Evolutionary conservation across 1,140 invertebrate genomes (phyloP).

Genomic region (Bathynomus jamesi): DNA sequence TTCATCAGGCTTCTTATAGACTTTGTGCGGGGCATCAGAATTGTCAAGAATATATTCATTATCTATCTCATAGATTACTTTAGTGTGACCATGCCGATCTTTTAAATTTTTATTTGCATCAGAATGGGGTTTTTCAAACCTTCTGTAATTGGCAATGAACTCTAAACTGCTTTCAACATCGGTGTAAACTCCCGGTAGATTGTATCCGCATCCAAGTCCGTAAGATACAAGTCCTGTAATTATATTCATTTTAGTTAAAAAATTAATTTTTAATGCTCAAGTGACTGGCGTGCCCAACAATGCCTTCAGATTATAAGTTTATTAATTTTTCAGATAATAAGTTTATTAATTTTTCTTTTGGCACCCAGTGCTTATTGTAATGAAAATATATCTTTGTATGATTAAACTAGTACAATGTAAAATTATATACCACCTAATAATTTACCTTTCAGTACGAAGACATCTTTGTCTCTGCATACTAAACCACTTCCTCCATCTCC

Average conservation of each 20-base stretch:
- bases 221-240: background rate
- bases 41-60: too few species aligned
- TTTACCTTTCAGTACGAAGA: background rate
- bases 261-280: background rate
- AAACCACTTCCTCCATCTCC: background rate
- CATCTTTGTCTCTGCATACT: background rate
- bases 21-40: too few species aligned
- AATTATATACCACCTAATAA: background rate
- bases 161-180: background rate
- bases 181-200: background rate
- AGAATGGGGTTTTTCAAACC: too few species aligned
- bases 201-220: background rate
- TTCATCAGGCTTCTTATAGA: too few species aligned
- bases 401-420: background rate
- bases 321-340: background rate
- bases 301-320: background rate
- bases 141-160: too few species aligned
- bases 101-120: too few species aligned
- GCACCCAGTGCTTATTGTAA: background rate
- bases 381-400: background rate
- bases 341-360: background rate
- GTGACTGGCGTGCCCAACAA: background rate
- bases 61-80: too few species aligned
- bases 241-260: background rate
- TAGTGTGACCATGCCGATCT: too few species aligned